A percentile compares a stretch with the other conserved stretches of the same genome.
phyloP scores from a whole-genome alignment of 2,113 vertebrate species.

The Arothron firmamentum region DNA sequence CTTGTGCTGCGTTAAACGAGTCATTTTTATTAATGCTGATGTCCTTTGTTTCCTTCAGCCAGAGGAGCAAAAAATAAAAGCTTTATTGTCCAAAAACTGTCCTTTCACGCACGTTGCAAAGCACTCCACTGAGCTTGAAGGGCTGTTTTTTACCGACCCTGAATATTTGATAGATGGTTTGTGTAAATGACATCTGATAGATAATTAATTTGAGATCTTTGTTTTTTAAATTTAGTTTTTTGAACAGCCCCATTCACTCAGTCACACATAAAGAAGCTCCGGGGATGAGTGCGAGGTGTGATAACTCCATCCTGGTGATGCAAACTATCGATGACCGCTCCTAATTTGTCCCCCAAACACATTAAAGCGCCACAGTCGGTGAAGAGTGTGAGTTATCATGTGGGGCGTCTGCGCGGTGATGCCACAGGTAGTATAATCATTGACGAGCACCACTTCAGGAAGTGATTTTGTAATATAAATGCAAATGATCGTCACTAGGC shows the following conservation, averaged over 20 bases:
- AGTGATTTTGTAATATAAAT: slow-evolving; percentile 59
- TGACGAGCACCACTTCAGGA: slow-evolving; percentile 54
- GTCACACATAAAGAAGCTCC: background rate
- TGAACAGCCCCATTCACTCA: background rate
- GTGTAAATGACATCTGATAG: too few species aligned
- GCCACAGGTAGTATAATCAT: slow-evolving; percentile 34
- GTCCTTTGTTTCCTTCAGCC: slow-evolving; percentile 53
- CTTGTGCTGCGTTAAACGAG: slow-evolving; percentile 43
- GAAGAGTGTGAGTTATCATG: slow-evolving; percentile 56
- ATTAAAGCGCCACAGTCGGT: slow-evolving; percentile 26
- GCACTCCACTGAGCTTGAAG: background rate
- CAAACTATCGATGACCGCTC: slow-evolving; percentile 26
- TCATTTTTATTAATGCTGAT: slow-evolving; percentile 58
- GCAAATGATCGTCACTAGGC: slow-evolving; percentile 59
- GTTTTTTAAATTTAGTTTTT: background rate
- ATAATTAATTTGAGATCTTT: background rate
- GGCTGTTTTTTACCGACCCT: background rate
- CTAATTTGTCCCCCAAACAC: slow-evolving; percentile 17
- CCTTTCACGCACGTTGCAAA: slow-evolving; percentile 39
- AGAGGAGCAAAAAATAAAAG: slow-evolving; percentile 20
- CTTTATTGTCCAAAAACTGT: slow-evolving; percentile 50
- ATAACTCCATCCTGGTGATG: slow-evolving; percentile 25
- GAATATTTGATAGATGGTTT: too few species aligned
- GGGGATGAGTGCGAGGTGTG: slow-evolving; percentile 5
- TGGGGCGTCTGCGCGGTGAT: slow-evolving; percentile 28